phyloP scores from a whole-genome alignment of 2,888 invertebrate species.

The Ectobius pallidus region DNA sequence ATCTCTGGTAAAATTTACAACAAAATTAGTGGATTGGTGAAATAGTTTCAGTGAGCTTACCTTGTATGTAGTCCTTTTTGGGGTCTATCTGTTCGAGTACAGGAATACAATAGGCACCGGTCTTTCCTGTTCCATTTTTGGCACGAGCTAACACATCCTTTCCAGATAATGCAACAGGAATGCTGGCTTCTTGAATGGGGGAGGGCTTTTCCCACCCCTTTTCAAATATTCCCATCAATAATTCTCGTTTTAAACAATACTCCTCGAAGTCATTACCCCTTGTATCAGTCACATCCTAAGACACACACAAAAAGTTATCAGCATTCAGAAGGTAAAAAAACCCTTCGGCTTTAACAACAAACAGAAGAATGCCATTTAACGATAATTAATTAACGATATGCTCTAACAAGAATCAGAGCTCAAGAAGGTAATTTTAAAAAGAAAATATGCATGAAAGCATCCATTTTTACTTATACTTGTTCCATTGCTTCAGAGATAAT shows the following conservation, averaged over 20 bases:
- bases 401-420: too few species aligned
- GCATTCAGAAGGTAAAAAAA: too few species aligned
- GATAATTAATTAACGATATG: too few species aligned
- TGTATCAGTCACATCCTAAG: conserved; percentile 97
- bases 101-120: conserved; percentile 99
- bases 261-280: conserved; percentile 99
- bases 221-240: conserved; percentile 99
- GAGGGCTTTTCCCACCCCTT: conserved; percentile 99
- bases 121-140: conserved; percentile 99
- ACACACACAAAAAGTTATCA: conserved; percentile 41
- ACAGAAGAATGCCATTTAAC: too few species aligned
- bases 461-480: too few species aligned
- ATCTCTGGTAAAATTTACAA: too few species aligned
- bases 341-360: too few species aligned
- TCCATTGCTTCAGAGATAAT: too few species aligned
- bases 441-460: too few species aligned
- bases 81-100: conserved; percentile 94
- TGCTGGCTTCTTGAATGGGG: conserved; percentile 99
- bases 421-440: too few species aligned
- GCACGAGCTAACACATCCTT: conserved; percentile 98
- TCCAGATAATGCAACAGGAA: conserved; percentile 97
- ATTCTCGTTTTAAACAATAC: conserved; percentile 95
- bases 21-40: not conserved
- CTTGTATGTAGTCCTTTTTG: conserved; percentile 90
- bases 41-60: conserved; percentile 48